Evolutionary conservation across 2,888 invertebrate species (phyloP).

Genomic region (Crematogaster levior): DNA sequence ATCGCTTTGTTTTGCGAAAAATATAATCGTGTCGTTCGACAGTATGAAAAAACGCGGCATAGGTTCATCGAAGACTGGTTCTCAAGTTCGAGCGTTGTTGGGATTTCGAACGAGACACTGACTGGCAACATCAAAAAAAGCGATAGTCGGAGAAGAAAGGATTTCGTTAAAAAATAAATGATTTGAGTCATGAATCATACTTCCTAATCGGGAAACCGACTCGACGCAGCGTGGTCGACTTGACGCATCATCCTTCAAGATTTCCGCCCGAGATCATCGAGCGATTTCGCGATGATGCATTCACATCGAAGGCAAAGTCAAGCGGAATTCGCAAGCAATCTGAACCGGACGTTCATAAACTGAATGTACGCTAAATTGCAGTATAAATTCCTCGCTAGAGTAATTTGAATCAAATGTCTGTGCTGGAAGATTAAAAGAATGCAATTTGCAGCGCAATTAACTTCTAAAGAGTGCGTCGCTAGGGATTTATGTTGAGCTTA

Average conservation of each 20-base stretch:
- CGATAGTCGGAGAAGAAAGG: no score
- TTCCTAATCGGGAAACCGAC: slow-evolving; percentile 2
- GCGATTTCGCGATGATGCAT: not conserved
- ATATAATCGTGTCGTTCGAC: not conserved
- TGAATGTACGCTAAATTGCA: slow-evolving; percentile 25
- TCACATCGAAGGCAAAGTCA: not conserved
- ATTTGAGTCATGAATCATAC: not conserved
- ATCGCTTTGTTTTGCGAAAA: not conserved
- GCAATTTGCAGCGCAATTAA: slow-evolving; percentile 30
- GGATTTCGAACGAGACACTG: not conserved
- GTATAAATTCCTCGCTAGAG: slow-evolving; percentile 29
- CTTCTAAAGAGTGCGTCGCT: not conserved
- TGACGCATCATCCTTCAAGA: not conserved
- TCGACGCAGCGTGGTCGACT: not conserved
- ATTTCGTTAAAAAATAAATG: not conserved
- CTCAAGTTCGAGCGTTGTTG: not conserved
- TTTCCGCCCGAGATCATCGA: slow-evolving; percentile 5
- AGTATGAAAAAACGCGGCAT: not conserved
- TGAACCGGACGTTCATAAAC: slow-evolving; percentile 6
- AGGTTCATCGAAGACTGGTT: not conserved
- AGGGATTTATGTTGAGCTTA: slow-evolving; percentile 7
- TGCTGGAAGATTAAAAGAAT: slow-evolving; percentile 28
- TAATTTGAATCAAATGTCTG: slow-evolving; percentile 14
- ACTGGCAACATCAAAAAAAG: no score
- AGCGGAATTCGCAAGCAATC: slow-evolving; percentile 2